phyloP scores from a whole-genome alignment of 2,113 vertebrate genomes.

The Oncorhynchus nerka region DNA sequence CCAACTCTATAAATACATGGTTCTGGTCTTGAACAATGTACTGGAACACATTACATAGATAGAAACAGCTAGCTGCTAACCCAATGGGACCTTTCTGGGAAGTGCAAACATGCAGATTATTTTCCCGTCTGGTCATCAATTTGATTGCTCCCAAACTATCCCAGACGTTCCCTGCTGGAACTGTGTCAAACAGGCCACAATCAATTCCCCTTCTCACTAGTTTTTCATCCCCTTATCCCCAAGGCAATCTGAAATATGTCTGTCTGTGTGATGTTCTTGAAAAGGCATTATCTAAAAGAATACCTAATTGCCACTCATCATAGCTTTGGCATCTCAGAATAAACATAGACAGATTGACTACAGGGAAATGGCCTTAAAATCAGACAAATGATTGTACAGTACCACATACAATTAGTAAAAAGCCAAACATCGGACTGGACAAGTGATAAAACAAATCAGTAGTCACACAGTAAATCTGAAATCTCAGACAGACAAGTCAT shows the following conservation, averaged over 20 bases:
- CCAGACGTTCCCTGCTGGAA: slow-evolving; percentile 56
- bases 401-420: too few species aligned
- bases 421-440: too few species aligned
- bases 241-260: slow-evolving; percentile 23
- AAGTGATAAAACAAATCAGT: background rate
- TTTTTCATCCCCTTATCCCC: slow-evolving; percentile 29
- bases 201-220: slow-evolving; percentile 56
- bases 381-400: background rate
- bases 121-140: slow-evolving; percentile 64
- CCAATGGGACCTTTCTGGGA: slow-evolving; percentile 57
- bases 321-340: background rate
- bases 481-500: too few species aligned
- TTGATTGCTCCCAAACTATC: slow-evolving; percentile 63
- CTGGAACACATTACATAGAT: slow-evolving; percentile 38
- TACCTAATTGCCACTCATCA: slow-evolving; percentile 12
- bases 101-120: slow-evolving; percentile 65
- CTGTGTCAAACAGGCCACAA: slow-evolving; percentile 52
- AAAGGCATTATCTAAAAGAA: slow-evolving; percentile 23
- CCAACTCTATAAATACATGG: too few species aligned
- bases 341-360: too few species aligned
- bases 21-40: slow-evolving; percentile 25
- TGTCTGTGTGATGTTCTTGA: slow-evolving; percentile 8
- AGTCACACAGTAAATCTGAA: too few species aligned
- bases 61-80: slow-evolving; percentile 24
- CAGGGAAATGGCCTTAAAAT: background rate